Percentiles rank a stretch among this genome's conserved stretches.
Conservation (phyloP, 2,113 vertebrate genomes). For the Tragelaphus strepsiceros region DNA sequence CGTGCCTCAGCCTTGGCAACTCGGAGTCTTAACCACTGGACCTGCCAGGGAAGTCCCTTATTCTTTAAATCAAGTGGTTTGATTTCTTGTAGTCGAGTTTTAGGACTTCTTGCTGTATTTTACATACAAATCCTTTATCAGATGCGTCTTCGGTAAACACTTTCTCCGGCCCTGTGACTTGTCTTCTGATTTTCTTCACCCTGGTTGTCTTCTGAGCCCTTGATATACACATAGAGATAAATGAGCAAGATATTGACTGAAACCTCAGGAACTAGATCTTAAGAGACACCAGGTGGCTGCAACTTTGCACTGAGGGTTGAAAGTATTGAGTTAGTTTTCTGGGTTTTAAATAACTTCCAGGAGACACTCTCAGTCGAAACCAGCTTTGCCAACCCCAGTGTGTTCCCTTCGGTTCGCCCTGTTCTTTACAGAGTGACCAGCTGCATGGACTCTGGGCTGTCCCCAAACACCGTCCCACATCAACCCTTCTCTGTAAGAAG, state of each 20-base stretch:
- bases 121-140: too few relatives aligned
- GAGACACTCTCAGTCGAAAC: not conserved
- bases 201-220: fast-evolving
- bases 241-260: fast-evolving
- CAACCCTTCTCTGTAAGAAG: fast-evolving
- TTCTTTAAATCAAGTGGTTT: not conserved
- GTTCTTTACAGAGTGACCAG: fast-evolving
- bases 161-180: fast-evolving
- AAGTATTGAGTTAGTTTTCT: not conserved
- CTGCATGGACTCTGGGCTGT: fast-evolving
- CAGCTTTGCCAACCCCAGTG: not conserved
- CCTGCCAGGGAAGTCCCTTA: not conserved
- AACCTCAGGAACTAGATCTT: fast-evolving
- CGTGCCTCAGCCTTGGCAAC: not conserved
- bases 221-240: not conserved
- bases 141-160: fast-evolving
- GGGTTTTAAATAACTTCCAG: not conserved
- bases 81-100: not conserved
- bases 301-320: not conserved
- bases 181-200: not conserved
- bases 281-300: fast-evolving
- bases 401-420: fast-evolving
- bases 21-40: not conserved
- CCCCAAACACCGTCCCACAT: fast-evolving
- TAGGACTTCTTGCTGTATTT: not conserved